Conservation (phyloP, 2,888 invertebrate genomes). For the Diarsia brunnea region DNA sequence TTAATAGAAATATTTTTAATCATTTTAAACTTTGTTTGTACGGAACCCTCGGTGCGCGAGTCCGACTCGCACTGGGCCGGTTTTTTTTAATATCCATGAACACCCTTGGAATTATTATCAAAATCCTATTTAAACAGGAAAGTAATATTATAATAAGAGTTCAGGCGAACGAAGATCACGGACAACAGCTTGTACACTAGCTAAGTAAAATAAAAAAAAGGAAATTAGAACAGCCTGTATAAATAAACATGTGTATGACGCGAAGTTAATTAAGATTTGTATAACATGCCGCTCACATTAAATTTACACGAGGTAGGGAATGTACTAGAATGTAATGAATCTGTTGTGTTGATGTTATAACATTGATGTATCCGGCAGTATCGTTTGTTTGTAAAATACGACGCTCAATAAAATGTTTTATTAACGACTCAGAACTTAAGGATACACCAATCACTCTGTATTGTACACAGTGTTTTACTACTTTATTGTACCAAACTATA, state of each 20-base stretch:
- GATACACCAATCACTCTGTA: constrained; percentile 53
- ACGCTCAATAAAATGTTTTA: constrained; percentile 60
- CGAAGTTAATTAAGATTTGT: constrained; percentile 24
- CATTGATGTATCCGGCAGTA: constrained; percentile 62
- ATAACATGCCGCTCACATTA: constrained; percentile 37
- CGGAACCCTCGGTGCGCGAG: too few relatives aligned
- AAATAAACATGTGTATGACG: constrained; percentile 14
- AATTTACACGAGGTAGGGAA: constrained; percentile 35
- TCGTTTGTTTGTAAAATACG: constrained; percentile 61
- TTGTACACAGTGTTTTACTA: constrained; percentile 56
- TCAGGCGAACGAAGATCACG: too few relatives aligned
- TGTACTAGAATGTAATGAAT: constrained; percentile 54
- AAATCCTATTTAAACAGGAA: too few relatives aligned
- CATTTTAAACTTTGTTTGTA: too few relatives aligned
- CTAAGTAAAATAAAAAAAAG: neutral
- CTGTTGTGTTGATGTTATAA: constrained; percentile 53
- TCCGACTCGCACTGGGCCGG: too few relatives aligned
- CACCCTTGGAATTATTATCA: too few relatives aligned
- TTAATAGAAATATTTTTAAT: too few relatives aligned
- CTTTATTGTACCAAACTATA: constrained; percentile 53
- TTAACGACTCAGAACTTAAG: constrained; percentile 56
- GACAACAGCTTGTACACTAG: neutral
- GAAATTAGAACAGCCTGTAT: constrained; percentile 1
- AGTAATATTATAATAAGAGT: too few relatives aligned
- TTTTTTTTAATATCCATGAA: too few relatives aligned